These are phyloP conservation scores for Erebia ligea DNA, from an alignment of 2,888 invertebrate genomes.

Conservation along the genomic window DNA sequence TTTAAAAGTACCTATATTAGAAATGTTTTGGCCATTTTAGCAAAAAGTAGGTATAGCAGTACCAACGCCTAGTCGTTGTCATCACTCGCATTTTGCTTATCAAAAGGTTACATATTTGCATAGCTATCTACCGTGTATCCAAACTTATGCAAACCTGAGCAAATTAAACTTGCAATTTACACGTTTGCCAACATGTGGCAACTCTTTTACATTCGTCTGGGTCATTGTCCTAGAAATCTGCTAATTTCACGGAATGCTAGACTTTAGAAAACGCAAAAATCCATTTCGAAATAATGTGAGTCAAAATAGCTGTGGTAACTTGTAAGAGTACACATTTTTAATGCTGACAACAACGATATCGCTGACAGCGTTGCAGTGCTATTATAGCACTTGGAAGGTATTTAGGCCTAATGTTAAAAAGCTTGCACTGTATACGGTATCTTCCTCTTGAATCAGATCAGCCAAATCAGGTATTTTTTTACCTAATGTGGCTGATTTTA, in stretches of 20 bases:
- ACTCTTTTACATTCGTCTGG: not conserved
- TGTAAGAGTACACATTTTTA: not conserved
- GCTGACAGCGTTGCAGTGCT: not conserved
- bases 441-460: too few relatives aligned
- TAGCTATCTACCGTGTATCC: constrained; percentile 31
- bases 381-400: not conserved
- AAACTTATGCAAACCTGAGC: constrained; percentile 11
- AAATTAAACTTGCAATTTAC: constrained; percentile 23
- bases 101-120: constrained; percentile 36
- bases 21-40: not conserved
- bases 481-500: too few relatives aligned
- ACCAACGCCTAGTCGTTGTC: not conserved
- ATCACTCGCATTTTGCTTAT: constrained; percentile 29
- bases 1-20: too few relatives aligned
- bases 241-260: not conserved
- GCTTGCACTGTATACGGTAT: too few relatives aligned
- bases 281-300: not conserved
- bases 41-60: not conserved
- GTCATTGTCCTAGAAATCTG: constrained; percentile 1
- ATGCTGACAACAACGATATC: not conserved
- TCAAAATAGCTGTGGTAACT: not conserved
- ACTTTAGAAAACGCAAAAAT: not conserved
- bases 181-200: not conserved
- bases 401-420: too few relatives aligned
- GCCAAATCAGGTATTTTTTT: too few relatives aligned